Percentiles rank a stretch among this genome's conserved stretches.
Evolutionary conservation across 1,140 invertebrate species (phyloP).

Genomic region (Lepidotrigona ventralis): DNA sequence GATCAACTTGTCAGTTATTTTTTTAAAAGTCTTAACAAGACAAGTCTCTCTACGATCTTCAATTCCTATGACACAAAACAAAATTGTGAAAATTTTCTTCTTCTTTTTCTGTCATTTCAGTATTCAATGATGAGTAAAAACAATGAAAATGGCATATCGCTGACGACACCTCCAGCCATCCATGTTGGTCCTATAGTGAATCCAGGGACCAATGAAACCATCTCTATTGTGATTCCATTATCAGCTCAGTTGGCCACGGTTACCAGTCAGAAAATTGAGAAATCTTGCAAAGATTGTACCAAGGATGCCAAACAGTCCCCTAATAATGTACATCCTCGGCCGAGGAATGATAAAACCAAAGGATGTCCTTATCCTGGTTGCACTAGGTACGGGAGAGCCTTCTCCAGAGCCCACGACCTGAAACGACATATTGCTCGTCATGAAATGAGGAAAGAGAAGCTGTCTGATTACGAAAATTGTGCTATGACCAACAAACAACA

Average conservation of each 20-base stretch:
- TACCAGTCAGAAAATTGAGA: slow-evolving; percentile 43
- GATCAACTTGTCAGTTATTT: too few relatives aligned
- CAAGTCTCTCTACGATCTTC: neutral
- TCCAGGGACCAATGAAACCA: slow-evolving; percentile 72
- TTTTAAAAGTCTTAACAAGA: too few relatives aligned
- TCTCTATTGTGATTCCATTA: slow-evolving; percentile 76
- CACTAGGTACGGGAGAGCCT: slow-evolving; percentile 72
- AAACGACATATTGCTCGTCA: slow-evolving; percentile 77
- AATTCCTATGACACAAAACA: neutral
- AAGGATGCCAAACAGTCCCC: slow-evolving; percentile 46
- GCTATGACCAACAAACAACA: slow-evolving; percentile 14
- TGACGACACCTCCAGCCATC: slow-evolving; percentile 70
- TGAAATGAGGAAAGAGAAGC: slow-evolving; percentile 74
- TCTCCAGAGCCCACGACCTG: slow-evolving; percentile 75
- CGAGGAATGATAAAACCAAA: slow-evolving; percentile 68
- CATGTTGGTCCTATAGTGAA: slow-evolving; percentile 74
- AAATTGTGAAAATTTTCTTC: neutral
- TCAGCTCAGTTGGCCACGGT: slow-evolving; percentile 55
- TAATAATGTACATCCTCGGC: slow-evolving; percentile 25
- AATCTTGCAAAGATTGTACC: slow-evolving; percentile 50
- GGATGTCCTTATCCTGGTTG: slow-evolving; percentile 75
- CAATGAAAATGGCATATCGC: slow-evolving; percentile 59
- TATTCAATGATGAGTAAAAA: slow-evolving; percentile 44
- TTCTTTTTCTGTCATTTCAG: neutral
- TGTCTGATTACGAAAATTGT: slow-evolving; percentile 52